Base-by-base conservation (phyloP, 2,888 invertebrate genomes). In the Pseudococcus viburni region DNA sequence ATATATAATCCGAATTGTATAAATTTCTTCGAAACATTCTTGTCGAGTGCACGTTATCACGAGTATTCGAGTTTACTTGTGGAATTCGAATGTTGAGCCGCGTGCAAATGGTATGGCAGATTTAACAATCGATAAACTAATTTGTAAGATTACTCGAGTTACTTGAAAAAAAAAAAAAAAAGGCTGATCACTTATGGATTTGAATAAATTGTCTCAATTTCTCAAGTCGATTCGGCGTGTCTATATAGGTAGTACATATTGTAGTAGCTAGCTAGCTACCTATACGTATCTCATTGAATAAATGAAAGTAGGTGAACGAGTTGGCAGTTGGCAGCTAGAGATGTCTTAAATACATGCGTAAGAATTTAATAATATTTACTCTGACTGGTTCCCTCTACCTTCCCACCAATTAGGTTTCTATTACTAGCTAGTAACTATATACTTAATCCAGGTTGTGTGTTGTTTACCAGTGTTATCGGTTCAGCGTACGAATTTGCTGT, bases 271-370 rank as follows among this genome's bases (percentile, higher is more conserved):
- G n/a, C n/a, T n/a, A n/a, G n/a, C n/a, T 33, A 33, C 26, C 26
- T 33, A 33, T 33, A 33, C 26, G 26, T 33, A 33, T 33, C 26
- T 33, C 46, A 12, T 12, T 12, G 46, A 51, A 15, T 51, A 51
- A 51, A 64, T 22, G 64, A 64, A 64, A 64, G 64, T 64, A 64
- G 64, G 64, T 64, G 19, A 64, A 64, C 64, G 64, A 64, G 64
- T 64, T 22, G 64, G 17, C 51, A 51, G 7, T 7, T 51, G 51
- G 12, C 51, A 15, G 51, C 51, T 17, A 51, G 15, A 51, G 15
- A 15, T 15, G 15, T 46, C 51, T 12, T 33, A 1, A 33, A 33
- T n/a, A n/a, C 7, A 12, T 51, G 15, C 17, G 51, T 17, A 15
- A 51, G 51, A 51, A 46, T 11, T 46, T 8, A 12, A 12, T 11